Evolutionary conservation across 2,113 vertebrate species (phyloP).

Genomic region (Sphyrna mokarran): DNA sequence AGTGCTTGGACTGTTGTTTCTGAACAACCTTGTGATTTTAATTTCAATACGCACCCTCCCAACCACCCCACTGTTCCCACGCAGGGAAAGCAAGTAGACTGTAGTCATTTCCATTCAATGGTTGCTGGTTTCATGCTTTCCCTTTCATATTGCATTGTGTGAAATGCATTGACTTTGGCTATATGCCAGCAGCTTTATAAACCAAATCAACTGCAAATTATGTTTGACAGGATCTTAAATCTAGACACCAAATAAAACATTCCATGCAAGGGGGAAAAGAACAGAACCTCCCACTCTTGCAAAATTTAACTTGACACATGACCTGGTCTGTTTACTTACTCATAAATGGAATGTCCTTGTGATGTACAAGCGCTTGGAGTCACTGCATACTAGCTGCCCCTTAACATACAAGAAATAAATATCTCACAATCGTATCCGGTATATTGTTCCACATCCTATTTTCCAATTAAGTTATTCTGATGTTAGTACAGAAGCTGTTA

Average conservation of each 20-base stretch:
- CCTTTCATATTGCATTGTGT: slow-evolving; percentile 17
- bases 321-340: neutral
- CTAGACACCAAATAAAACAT: slow-evolving; percentile 35
- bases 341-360: slow-evolving; percentile 20
- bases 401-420: slow-evolving; percentile 3
- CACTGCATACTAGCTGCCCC: neutral
- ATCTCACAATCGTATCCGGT: neutral
- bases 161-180: neutral
- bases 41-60: neutral
- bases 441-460: neutral
- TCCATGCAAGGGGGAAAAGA: slow-evolving; percentile 4
- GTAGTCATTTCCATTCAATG: neutral
- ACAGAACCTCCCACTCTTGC: slow-evolving; percentile 26
- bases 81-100: neutral
- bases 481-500: neutral
- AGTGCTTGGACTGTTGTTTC: neutral
- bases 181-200: slow-evolving; percentile 6
- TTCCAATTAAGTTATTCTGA: neutral
- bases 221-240: slow-evolving; percentile 13
- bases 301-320: neutral
- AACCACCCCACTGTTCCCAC: neutral
- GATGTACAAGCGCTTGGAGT: neutral
- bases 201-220: slow-evolving; percentile 30
- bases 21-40: neutral
- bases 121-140: neutral